phyloP scores from a whole-genome alignment of 2,797 vertebrate species.

The Astyanax mexicanus region DNA sequence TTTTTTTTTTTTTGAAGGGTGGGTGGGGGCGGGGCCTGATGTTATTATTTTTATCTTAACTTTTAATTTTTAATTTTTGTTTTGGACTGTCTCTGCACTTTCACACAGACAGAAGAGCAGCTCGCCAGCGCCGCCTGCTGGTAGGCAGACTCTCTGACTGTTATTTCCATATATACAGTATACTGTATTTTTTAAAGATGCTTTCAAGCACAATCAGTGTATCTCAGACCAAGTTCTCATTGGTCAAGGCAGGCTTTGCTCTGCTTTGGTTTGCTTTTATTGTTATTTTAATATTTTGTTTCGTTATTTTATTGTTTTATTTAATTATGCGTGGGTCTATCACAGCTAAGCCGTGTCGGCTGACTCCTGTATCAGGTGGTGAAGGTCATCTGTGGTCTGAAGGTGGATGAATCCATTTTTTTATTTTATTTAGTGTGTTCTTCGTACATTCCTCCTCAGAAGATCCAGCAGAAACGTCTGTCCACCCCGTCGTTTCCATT shows the following conservation, averaged over 20 bases:
- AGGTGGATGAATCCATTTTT: constrained; percentile 48
- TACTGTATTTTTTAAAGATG: constrained; percentile 32
- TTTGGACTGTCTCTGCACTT: constrained; percentile 45
- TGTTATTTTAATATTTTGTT: not conserved
- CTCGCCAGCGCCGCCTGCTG: constrained; percentile 32
- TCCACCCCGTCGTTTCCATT: constrained; percentile 69
- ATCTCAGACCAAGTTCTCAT: constrained; percentile 35
- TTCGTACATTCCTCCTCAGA: constrained; percentile 61
- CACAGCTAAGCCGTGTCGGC: constrained; percentile 56
- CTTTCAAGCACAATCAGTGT: constrained; percentile 39
- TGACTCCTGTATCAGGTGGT: constrained; percentile 75
- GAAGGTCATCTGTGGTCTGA: constrained; percentile 58
- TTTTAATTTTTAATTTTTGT: constrained; percentile 53
- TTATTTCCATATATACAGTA: constrained; percentile 2
- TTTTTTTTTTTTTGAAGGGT: too few species aligned
- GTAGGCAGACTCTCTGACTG: constrained; percentile 35
- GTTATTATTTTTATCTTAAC: constrained; percentile 49
- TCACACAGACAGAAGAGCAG: constrained; percentile 35
- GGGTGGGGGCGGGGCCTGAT: too few species aligned
- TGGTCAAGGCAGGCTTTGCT: constrained; percentile 26
- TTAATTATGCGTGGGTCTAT: constrained; percentile 59
- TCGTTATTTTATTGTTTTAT: constrained; percentile 4
- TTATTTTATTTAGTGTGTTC: too few species aligned
- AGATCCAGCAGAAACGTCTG: constrained; percentile 72
- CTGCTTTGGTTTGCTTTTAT: too few species aligned